Evolutionary conservation across 1,140 invertebrate genomes (phyloP).

Genomic region (Macrotrachela quadricornifera): DNA sequence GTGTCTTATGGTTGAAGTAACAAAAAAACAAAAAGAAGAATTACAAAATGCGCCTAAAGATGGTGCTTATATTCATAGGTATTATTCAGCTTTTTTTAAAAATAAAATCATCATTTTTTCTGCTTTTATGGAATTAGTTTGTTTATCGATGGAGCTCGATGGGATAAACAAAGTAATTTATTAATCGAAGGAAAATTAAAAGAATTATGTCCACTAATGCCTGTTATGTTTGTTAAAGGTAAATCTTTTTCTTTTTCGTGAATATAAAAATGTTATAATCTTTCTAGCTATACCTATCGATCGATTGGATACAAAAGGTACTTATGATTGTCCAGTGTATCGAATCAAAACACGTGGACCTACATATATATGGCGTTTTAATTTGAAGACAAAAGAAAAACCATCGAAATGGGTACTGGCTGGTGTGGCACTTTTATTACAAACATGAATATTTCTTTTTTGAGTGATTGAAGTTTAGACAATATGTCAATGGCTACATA

Average conservation of each 20-base stretch:
- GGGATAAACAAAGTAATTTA: conserved; percentile 63
- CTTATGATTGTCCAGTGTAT: conserved; percentile 85
- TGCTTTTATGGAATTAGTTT: no score
- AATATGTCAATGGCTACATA: no score
- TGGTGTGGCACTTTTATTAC: conserved; percentile 63
- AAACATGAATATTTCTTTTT: no score
- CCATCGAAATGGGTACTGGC: conserved; percentile 77
- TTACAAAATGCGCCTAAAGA: conserved; percentile 58
- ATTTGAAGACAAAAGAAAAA: conserved; percentile 77
- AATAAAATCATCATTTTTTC: no score
- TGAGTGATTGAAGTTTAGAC: no score
- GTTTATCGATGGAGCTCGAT: conserved; percentile 78
- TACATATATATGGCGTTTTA: conserved; percentile 87
- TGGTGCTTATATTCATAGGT: conserved; percentile 74
- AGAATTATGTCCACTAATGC: conserved; percentile 73
- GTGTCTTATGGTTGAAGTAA: conserved; percentile 85
- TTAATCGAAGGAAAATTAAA: conserved; percentile 70
- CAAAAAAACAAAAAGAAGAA: conserved; percentile 79
- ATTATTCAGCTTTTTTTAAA: no score
- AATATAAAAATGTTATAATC: not conserved
- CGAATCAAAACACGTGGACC: conserved; percentile 68
- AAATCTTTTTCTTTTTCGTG: not conserved
- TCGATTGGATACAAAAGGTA: conserved; percentile 66
- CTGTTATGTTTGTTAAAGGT: conserved; percentile 71
- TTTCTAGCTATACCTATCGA: conserved; percentile 55